Evolutionary conservation across 2,113 vertebrate genomes (phyloP).

Genomic region (Hyaena hyaena): DNA sequence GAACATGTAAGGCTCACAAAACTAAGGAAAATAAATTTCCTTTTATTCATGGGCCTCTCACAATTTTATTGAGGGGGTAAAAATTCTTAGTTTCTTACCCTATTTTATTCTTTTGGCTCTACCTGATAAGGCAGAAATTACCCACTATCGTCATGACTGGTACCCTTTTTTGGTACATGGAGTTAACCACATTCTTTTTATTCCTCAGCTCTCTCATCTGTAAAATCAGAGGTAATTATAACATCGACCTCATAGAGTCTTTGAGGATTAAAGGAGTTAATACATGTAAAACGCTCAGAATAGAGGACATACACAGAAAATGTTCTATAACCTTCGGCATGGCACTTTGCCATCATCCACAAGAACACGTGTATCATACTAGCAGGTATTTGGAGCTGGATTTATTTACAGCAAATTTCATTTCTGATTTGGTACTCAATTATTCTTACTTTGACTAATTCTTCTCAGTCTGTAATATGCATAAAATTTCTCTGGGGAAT

Average conservation of each 20-base stretch:
- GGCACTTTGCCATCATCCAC: background rate
- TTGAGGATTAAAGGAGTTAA: background rate
- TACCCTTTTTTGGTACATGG: background rate
- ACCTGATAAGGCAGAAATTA: background rate
- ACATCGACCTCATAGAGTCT: background rate
- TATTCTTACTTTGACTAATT: background rate
- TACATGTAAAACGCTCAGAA: background rate
- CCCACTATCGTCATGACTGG: background rate
- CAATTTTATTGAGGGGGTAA: conserved; percentile 6
- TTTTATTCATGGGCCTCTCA: background rate
- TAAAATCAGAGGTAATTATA: background rate
- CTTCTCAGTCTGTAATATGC: background rate
- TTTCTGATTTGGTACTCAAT: background rate
- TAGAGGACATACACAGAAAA: background rate
- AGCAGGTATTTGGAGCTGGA: background rate
- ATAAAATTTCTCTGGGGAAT: background rate
- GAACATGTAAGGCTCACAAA: background rate
- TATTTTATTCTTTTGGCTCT: background rate
- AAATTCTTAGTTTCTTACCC: background rate
- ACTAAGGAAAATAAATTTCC: conserved; percentile 1
- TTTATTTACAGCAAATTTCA: background rate
- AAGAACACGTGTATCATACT: background rate
- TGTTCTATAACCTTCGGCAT: background rate
- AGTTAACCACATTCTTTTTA: background rate
- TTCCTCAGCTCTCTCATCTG: background rate